A percentile compares a stretch with the other conserved stretches of the same genome.
Evolutionary conservation across 2,797 vertebrate species (phyloP).

Genomic region (Champsocephalus esox): DNA sequence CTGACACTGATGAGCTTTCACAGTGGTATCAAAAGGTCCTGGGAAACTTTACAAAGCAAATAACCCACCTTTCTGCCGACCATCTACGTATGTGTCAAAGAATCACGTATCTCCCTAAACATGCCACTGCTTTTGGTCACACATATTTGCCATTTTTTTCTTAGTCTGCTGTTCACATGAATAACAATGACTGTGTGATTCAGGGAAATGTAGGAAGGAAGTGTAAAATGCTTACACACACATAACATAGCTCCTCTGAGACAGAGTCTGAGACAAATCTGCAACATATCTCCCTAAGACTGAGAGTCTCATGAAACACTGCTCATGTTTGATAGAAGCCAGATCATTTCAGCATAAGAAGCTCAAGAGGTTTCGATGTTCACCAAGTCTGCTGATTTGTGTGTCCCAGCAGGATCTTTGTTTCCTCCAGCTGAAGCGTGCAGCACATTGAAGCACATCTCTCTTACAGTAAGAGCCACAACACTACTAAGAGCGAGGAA

Average conservation of each 20-base stretch:
- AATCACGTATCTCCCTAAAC: background rate
- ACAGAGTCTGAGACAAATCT: background rate
- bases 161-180: background rate
- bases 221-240: slow-evolving; percentile 1
- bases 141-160: background rate
- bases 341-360: background rate
- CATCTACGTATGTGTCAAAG: background rate
- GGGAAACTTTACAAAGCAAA: background rate
- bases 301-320: background rate
- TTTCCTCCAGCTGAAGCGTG: background rate
- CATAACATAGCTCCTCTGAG: background rate
- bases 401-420: slow-evolving; percentile 1
- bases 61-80: background rate
- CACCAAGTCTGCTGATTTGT: slow-evolving; percentile 16
- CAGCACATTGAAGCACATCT: background rate
- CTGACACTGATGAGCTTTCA: background rate
- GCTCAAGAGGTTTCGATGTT: background rate
- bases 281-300: background rate
- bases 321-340: background rate
- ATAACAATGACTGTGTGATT: background rate
- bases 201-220: background rate
- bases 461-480: background rate
- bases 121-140: background rate
- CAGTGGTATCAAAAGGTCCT: background rate
- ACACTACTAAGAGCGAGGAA: background rate